A percentile compares a stretch with the other conserved stretches of the same genome.
These are phyloP conservation scores for Acleris laterana DNA, from an alignment of 2,888 invertebrate species.

Conservation along the genomic window DNA sequence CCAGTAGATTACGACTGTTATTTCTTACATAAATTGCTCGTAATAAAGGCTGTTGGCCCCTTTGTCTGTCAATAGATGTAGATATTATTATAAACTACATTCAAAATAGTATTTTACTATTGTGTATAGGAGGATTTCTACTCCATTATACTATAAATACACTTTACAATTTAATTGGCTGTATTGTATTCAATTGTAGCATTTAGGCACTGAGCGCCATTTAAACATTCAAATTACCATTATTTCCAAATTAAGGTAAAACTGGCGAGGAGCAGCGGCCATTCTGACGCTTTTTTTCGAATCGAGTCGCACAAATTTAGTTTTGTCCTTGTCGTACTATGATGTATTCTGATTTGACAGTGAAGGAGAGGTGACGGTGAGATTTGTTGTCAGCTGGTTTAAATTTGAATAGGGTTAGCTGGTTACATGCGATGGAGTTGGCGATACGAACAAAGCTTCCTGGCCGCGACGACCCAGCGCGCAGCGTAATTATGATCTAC, in stretches of 20 bases:
- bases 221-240: slow-evolving; percentile 22
- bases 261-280: not conserved
- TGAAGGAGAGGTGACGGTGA: slow-evolving; percentile 29
- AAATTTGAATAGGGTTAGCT: slow-evolving; percentile 47
- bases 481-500: slow-evolving; percentile 77
- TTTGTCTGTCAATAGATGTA: too few species aligned
- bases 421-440: slow-evolving; percentile 59
- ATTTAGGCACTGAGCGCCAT: slow-evolving; percentile 11
- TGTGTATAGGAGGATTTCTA: too few species aligned
- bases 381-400: slow-evolving; percentile 45
- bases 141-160: not conserved
- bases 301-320: not conserved
- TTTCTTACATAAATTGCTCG: too few species aligned
- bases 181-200: slow-evolving; percentile 10
- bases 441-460: slow-evolving; percentile 78
- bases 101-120: too few species aligned
- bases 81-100: too few species aligned
- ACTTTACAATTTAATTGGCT: slow-evolving; percentile 13
- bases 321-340: slow-evolving; percentile 10
- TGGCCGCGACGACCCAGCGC: slow-evolving; percentile 63
- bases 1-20: too few species aligned
- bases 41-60: too few species aligned
- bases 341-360: slow-evolving; percentile 11
- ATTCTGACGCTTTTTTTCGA: slow-evolving; percentile 7
- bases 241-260: slow-evolving; percentile 18